Evolutionary conservation across 2,797 vertebrate genomes (phyloP), one percentile per base, ranked within the genome.

Genomic region (Geotria australis): DNA sequence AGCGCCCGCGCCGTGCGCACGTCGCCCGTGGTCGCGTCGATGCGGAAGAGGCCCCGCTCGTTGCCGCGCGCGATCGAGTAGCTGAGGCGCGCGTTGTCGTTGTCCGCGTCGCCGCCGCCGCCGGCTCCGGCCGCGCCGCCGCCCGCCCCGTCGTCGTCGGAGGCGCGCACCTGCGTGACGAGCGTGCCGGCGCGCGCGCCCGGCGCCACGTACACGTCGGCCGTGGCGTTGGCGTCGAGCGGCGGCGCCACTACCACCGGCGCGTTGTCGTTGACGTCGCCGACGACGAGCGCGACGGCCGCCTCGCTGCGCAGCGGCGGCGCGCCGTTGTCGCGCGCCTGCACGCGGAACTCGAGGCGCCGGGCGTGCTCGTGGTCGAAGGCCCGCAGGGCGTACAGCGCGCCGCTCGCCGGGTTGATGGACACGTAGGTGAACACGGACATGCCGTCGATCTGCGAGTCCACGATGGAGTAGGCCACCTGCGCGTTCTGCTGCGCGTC

Each of bases 321-420:
- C 63, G 69, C 72, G 8, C 84, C 85, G 0, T 78, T 69, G 61
- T 94, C 89, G 15, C 66, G 73, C 14, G 85, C 84, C 64, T 84
- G 79, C 46, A 94, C 86, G 62, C 79, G 78, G 62, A 96, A 94
- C 46, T 76, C 79, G 70, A 96, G 93, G 63, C 89, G 84, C 64
- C 91, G 88, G 48, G 91, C 74, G 70, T 82, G 85, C 67, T 96
- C 86, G 9, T 95, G 93, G 65, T 96, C 89, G 57, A 96, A 96
- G 8, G 85, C 89, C 60, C 86, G 72, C 61, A 95, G 76, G 0
- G 89, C 89, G 38, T 96, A 96, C 61, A 95, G 72, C 61, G 88
- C 91, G 38, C 89, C 89, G 5, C 88, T 95, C 70, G 94, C 89
- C 3, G 86, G 76, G 64, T 96, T 95, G 73, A 96, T 89, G 61